A percentile compares a stretch with the other conserved stretches of the same genome.
These are phyloP conservation scores for Philonicus albiceps DNA, from an alignment of 2,888 invertebrate genomes.

Conservation along the genomic window DNA sequence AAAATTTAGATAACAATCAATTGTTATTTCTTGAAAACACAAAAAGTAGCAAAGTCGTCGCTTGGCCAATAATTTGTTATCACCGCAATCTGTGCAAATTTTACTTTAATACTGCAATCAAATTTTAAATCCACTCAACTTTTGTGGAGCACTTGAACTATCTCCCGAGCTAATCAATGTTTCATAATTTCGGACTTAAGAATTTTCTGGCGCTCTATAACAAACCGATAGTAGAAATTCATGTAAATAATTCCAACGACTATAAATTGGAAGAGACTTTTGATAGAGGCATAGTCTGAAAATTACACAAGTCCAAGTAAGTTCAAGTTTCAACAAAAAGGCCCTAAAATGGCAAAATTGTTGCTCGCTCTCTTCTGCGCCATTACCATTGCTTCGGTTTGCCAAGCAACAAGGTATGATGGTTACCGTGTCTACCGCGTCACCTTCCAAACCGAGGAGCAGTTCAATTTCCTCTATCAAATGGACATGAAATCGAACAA, in stretches of 20 bases:
- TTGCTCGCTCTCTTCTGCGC: slow-evolving; percentile 24
- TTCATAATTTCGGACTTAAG: not conserved
- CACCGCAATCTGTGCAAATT: not conserved
- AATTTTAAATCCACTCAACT: not conserved
- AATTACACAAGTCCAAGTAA: not conserved
- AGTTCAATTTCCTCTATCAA: slow-evolving; percentile 65
- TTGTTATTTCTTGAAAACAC: not conserved
- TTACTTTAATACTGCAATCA: not conserved
- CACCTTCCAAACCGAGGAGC: slow-evolving; percentile 64
- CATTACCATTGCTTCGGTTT: slow-evolving; percentile 8
- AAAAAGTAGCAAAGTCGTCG: not conserved
- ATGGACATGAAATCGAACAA: slow-evolving; percentile 55
- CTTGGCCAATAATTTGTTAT: not conserved
- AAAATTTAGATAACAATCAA: not conserved
- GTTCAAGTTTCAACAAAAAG: not conserved
- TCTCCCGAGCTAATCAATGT: not conserved
- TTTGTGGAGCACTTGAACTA: not conserved
- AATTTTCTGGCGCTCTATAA: not conserved
- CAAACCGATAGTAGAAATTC: not conserved
- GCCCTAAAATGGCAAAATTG: slow-evolving; percentile 6
- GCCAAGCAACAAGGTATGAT: slow-evolving; percentile 61
- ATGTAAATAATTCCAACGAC: not conserved
- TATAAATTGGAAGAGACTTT: not conserved
- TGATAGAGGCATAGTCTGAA: not conserved
- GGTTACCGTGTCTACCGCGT: slow-evolving; percentile 70